Conservation (phyloP, 2,888 invertebrate species). For the Drosophila neonasuta region DNA sequence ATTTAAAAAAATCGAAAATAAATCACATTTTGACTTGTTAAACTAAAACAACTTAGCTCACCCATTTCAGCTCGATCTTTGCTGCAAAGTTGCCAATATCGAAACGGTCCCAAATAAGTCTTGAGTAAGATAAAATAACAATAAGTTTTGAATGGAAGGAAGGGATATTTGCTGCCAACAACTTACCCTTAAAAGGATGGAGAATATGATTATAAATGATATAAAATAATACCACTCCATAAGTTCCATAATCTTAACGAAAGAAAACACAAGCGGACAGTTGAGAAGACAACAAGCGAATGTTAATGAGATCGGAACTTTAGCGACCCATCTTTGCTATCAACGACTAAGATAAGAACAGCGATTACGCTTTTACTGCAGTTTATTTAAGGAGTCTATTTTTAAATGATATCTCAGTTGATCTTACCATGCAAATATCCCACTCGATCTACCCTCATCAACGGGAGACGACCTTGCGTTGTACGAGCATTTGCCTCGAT, state of each 20-base stretch:
- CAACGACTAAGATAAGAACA: conserved; percentile 6
- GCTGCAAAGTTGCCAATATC: conserved; percentile 39
- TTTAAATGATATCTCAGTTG: conserved; percentile 25
- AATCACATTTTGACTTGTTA: conserved; percentile 14
- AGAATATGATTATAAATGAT: conserved; percentile 58
- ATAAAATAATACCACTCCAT: conserved; percentile 61
- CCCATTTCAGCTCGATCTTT: conserved; percentile 31
- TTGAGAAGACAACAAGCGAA: conserved; percentile 30
- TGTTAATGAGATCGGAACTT: conserved; percentile 44
- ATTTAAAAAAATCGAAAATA: not conserved
- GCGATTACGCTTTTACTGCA: conserved; percentile 33
- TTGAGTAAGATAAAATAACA: conserved; percentile 8
- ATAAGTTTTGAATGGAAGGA: not conserved
- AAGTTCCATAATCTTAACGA: conserved; percentile 42
- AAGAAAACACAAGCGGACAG: not conserved
- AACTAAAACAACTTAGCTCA: conserved; percentile 47
- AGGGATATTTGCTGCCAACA: not conserved
- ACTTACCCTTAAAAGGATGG: conserved; percentile 63
- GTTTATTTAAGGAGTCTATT: conserved; percentile 38
- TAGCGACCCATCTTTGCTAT: conserved; percentile 8
- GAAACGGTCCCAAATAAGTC: conserved; percentile 60
- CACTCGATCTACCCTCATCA: conserved; percentile 1
- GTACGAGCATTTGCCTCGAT: not conserved
- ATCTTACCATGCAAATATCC: conserved; percentile 21
- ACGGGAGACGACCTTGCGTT: not conserved